Evolutionary conservation across 2,113 vertebrate genomes (phyloP).

Genomic region (Lepus americanus): DNA sequence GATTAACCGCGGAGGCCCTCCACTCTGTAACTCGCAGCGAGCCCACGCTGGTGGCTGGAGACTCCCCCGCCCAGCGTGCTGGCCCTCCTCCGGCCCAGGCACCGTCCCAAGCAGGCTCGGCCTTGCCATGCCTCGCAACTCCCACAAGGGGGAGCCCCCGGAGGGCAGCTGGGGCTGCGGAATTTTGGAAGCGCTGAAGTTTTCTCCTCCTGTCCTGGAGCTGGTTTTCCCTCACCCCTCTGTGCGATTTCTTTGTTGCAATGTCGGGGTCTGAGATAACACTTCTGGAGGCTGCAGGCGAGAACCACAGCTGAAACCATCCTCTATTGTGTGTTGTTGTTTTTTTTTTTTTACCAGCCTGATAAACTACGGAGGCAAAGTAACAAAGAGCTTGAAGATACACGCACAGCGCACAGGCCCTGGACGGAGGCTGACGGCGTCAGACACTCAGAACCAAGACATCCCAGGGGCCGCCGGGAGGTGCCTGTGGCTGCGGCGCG

Average conservation of each 20-base stretch:
- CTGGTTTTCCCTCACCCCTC: conserved; percentile 70
- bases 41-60: not conserved
- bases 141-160: conserved; percentile 83
- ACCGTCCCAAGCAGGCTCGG: not conserved
- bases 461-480: conserved; percentile 25
- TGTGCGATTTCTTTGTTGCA: conserved; percentile 82
- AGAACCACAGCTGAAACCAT: not conserved
- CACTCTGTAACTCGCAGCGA: not conserved
- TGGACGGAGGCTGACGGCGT: conserved; percentile 1
- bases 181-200: conserved; percentile 76
- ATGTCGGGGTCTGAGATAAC: conserved; percentile 67
- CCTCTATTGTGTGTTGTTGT: not conserved
- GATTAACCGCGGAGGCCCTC: not conserved
- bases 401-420: conserved; percentile 57
- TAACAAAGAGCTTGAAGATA: conserved; percentile 52
- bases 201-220: conserved; percentile 74
- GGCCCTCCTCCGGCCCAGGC: not conserved
- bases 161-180: conserved; percentile 72
- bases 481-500: not conserved
- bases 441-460: conserved; percentile 2
- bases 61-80: not conserved
- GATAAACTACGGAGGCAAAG: conserved; percentile 29
- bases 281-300: conserved; percentile 57
- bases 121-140: conserved; percentile 59
- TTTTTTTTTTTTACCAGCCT: not conserved